phyloP scores from a whole-genome alignment of 2,113 vertebrate species.

The Calidris pygmaea region DNA sequence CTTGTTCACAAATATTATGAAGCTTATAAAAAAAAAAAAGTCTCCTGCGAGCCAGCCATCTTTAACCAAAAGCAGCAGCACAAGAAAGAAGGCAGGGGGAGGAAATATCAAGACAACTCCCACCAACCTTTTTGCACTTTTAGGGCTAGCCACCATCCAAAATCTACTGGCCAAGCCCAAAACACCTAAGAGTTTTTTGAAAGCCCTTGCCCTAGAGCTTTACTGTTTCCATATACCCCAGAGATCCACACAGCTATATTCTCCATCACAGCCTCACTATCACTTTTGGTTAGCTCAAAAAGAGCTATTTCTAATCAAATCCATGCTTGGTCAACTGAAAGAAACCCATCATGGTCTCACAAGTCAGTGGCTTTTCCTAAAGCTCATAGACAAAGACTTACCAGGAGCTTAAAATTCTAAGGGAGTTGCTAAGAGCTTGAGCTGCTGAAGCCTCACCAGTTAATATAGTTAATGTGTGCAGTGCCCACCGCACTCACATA shows the following conservation, averaged over 20 bases:
- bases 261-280: background rate
- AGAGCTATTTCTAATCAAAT: background rate
- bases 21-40: background rate
- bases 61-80: background rate
- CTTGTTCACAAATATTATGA: background rate
- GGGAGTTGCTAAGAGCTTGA: background rate
- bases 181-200: background rate
- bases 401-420: background rate
- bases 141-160: background rate
- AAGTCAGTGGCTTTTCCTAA: background rate
- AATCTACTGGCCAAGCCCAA: background rate
- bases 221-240: background rate
- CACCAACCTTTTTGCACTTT: background rate
- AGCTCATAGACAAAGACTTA: background rate
- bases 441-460: background rate
- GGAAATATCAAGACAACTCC: background rate
- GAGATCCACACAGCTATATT: background rate
- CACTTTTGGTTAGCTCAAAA: background rate
- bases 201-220: background rate
- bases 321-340: background rate
- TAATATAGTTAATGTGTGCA: background rate
- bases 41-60: background rate
- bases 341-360: fast-evolving
- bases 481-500: fast-evolving
- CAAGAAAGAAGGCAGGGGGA: background rate